These are phyloP conservation scores for Thysanoteuthis rhombus DNA, from an alignment of 2,888 invertebrate species.

Conservation along the genomic window DNA sequence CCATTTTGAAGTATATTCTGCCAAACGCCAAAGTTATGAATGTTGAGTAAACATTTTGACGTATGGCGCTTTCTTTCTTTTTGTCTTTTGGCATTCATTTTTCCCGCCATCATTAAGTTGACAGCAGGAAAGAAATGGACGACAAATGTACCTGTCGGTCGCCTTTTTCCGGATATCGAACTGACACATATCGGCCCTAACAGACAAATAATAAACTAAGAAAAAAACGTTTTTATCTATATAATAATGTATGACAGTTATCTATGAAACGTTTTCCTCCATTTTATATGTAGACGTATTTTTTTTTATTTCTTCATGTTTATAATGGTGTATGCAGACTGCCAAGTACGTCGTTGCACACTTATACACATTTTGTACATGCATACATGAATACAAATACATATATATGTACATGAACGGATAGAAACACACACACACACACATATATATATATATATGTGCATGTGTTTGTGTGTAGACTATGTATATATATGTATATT, in stretches of 20 bases:
- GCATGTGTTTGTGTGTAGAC: not conserved
- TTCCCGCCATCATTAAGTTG: not conserved
- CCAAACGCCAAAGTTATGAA: not conserved
- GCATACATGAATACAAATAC: not conserved
- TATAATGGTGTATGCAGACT: not conserved
- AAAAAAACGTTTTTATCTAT: not conserved
- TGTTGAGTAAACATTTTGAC: not conserved
- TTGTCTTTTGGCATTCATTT: not conserved
- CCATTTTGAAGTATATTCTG: not conserved
- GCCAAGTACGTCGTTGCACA: not conserved
- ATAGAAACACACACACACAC: no score
- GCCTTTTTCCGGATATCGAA: not conserved
- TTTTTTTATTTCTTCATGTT: not conserved
- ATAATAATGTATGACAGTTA: not conserved
- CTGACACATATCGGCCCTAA: not conserved
- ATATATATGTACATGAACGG: no score
- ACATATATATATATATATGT: not conserved
- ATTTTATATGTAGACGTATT: not conserved
- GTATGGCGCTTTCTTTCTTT: not conserved
- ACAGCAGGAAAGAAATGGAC: constrained; percentile 12
- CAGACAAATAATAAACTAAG: not conserved
- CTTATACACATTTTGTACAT: not conserved
- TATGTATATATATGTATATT: no score
- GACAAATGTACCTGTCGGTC: not conserved
- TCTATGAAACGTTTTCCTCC: not conserved